Conservation (phyloP, 2,113 vertebrate species). For the Callospermophilus lateralis region DNA sequence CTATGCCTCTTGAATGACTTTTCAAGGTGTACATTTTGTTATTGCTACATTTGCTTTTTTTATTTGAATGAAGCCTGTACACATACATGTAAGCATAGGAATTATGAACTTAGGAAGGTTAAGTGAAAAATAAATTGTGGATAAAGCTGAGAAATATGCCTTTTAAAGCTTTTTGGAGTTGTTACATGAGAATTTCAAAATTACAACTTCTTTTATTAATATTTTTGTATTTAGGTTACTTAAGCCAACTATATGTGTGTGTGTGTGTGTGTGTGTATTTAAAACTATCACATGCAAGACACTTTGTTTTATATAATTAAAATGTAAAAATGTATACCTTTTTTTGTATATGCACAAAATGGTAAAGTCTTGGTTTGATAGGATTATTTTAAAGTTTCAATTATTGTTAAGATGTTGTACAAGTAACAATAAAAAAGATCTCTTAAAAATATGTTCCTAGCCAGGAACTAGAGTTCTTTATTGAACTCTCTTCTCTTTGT, state of each 20-base stretch:
- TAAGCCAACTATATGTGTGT: not conserved
- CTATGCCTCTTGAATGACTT: not conserved
- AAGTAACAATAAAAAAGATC: not conserved
- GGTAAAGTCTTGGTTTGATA: not conserved
- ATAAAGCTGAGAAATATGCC: not conserved
- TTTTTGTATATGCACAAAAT: slow-evolving; percentile 32
- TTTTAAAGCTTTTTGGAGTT: not conserved
- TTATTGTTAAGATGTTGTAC: not conserved
- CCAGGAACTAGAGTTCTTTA: not conserved
- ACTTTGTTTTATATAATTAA: not conserved
- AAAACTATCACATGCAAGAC: not conserved
- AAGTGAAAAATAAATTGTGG: not conserved
- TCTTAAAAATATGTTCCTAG: not conserved
- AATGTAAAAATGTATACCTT: not conserved
- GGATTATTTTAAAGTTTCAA: not conserved
- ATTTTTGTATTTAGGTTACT: not conserved
- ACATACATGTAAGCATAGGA: not conserved
- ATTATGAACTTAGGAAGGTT: not conserved
- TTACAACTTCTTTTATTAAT: not conserved
- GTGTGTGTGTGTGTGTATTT: no score
- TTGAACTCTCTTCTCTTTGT: not conserved
- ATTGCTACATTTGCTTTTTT: not conserved
- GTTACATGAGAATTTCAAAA: not conserved
- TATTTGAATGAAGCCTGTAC: not conserved
- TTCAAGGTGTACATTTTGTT: not conserved